A percentile compares a stretch with the other conserved stretches of the same genome.
These are phyloP conservation scores for Siniperca scherzeri DNA, from an alignment of 2,797 vertebrate species.

Conservation along the genomic window DNA sequence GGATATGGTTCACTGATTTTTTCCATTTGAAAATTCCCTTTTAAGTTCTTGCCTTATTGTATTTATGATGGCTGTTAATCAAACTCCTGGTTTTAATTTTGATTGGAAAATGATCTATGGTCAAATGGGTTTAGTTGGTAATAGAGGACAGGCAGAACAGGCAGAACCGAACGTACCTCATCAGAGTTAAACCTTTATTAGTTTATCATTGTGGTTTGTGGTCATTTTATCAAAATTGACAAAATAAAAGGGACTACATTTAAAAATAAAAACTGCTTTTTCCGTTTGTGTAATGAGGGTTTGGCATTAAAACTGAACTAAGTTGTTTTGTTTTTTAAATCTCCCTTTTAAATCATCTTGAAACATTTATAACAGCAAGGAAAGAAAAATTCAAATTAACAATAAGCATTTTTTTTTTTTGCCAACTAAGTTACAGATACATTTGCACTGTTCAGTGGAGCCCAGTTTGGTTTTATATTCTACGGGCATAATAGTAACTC, in stretches of 20 bases:
- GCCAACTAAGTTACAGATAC: background rate
- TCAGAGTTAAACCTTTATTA: constrained; percentile 41
- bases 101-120: constrained; percentile 46
- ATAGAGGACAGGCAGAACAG: constrained; percentile 54
- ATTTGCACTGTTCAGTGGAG: background rate
- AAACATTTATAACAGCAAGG: constrained; percentile 14
- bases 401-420: constrained; percentile 12
- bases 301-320: constrained; percentile 11
- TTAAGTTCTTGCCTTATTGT: constrained; percentile 55
- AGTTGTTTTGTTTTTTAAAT: background rate
- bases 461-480: constrained; percentile 28
- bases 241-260: constrained; percentile 21
- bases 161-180: constrained; percentile 31
- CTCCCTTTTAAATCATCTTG: constrained; percentile 22
- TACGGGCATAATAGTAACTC: constrained; percentile 60
- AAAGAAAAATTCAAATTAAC: background rate
- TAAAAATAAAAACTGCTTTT: constrained; percentile 21
- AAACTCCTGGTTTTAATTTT: constrained; percentile 58
- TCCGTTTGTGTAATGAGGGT: background rate
- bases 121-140: constrained; percentile 38
- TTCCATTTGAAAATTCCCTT: constrained; percentile 63
- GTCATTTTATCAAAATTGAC: constrained; percentile 4
- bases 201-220: constrained; percentile 48
- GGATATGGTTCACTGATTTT: constrained; percentile 45
- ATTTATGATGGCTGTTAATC: constrained; percentile 56